Evolutionary conservation across 2,113 vertebrate species (phyloP), one percentile per base, ranked within the genome.

Genomic region (Uropsilus gracilis): DNA sequence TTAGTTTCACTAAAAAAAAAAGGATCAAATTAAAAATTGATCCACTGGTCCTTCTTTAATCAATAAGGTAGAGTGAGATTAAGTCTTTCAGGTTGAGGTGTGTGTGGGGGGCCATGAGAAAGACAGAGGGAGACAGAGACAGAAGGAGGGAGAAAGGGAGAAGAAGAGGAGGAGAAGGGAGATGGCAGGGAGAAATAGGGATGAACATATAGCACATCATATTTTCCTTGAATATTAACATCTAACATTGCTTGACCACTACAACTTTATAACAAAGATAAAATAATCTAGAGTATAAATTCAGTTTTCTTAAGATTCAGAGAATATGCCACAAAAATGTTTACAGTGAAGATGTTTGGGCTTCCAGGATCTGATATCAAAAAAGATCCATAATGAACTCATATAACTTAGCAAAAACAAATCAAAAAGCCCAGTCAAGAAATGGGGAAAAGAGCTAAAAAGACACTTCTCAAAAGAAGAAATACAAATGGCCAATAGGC

Each of bases 201-300:
- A 28, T 20, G 32, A 50, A 59, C 3, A 86, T 16, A 64, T 17
- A 9, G 0, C 37, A 26, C 14, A 44, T 39, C n/a, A n/a, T 34
- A 26, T 11, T 55, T 55, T 11, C 6, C 37, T 55, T 16, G 12
- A 30, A 30, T 86, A 17, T 13, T 48, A 46, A 78, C 8, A 37
- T 46, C 34, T 39, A 50, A 48, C n/a, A 44, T 42, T 44, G 0
- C 4, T 82, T 86, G 39, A 4, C 46, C 16, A 46, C 13, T 3
- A 77, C 18, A 71, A 30, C 6, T 82, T 28, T 89, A 76, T 9
- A 14, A 10, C 18, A 34, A 18, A 71, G 26, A 24, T 9, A 75
- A 89, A 86, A 64, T 75, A n/a, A n/a, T n/a, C n/a, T 91, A 26
- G 83, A 89, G n/a, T n/a, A 46, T 39, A 64, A n/a, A 81, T 94